Percentiles rank a stretch among this genome's conserved stretches.
phyloP scores from a whole-genome alignment of 2,797 vertebrate genomes.

The Syndactyla subalaris region DNA sequence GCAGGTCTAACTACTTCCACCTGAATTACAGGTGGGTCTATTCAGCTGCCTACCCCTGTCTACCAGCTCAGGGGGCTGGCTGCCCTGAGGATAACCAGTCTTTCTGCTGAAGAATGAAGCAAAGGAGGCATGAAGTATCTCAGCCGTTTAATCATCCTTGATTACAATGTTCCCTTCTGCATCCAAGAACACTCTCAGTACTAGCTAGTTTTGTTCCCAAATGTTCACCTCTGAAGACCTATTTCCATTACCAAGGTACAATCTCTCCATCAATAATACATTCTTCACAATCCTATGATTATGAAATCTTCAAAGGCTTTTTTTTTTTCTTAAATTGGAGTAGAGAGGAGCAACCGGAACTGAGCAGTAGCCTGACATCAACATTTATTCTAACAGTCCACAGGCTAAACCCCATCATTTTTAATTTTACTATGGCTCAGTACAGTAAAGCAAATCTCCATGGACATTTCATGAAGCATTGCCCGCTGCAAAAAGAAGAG shows the following conservation, averaged over 20 bases:
- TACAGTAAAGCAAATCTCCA: not conserved
- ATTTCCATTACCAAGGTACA: slow-evolving; percentile 43
- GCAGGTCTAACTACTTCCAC: too few species aligned
- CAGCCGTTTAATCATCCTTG: not conserved
- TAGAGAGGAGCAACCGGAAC: not conserved
- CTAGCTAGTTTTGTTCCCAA: not conserved
- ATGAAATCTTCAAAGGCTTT: slow-evolving; percentile 28
- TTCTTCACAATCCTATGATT: not conserved
- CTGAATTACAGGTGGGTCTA: not conserved
- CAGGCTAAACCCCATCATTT: not conserved
- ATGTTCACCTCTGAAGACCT: slow-evolving; percentile 25
- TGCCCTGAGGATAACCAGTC: not conserved
- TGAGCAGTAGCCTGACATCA: not conserved
- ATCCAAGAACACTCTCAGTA: slow-evolving; percentile 42
- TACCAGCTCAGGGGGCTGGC: not conserved
- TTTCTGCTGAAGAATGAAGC: not conserved
- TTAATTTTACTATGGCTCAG: not conserved
- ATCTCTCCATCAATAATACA: not conserved
- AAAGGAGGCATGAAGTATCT: not conserved
- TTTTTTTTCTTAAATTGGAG: not conserved
- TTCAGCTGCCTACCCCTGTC: not conserved
- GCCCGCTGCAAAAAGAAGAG: not conserved
- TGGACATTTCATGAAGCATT: not conserved
- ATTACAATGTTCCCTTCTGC: not conserved
- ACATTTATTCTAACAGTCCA: not conserved